Conservation (phyloP, 2,797 vertebrate genomes). For the Martes flavigula region DNA sequence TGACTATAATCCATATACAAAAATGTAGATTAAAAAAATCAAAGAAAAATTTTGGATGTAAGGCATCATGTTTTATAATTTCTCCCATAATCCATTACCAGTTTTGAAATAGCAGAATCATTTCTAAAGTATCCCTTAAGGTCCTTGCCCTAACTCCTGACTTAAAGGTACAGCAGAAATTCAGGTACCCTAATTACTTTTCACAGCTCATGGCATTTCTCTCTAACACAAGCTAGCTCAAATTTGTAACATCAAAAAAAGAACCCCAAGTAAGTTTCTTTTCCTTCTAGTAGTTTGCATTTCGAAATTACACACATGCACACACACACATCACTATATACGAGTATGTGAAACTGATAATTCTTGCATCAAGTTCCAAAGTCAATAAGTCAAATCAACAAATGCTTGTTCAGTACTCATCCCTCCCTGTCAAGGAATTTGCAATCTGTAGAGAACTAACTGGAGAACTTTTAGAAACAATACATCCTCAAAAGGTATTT, state of each 20-base stretch:
- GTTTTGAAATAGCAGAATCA: constrained; percentile 1
- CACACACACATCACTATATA: background rate
- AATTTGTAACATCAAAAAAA: constrained; percentile 18
- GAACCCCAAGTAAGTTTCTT: background rate
- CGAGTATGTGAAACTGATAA: background rate
- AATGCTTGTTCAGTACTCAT: background rate
- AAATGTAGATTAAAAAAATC: background rate
- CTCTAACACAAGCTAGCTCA: background rate
- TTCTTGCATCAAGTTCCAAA: background rate
- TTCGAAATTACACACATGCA: background rate
- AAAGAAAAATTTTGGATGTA: background rate
- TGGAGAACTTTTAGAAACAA: background rate
- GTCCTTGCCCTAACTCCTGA: background rate
- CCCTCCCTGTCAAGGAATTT: background rate
- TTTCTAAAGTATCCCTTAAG: background rate
- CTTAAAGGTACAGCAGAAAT: background rate
- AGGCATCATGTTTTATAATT: background rate
- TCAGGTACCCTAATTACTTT: background rate
- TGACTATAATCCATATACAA: background rate
- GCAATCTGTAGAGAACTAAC: background rate
- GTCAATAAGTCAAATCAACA: background rate
- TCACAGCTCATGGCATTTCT: background rate
- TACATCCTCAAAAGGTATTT: background rate
- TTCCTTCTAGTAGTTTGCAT: background rate
- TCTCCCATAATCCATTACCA: background rate